phyloP scores from a whole-genome alignment of 2,888 invertebrate species.

The Endotricha flammealis region DNA sequence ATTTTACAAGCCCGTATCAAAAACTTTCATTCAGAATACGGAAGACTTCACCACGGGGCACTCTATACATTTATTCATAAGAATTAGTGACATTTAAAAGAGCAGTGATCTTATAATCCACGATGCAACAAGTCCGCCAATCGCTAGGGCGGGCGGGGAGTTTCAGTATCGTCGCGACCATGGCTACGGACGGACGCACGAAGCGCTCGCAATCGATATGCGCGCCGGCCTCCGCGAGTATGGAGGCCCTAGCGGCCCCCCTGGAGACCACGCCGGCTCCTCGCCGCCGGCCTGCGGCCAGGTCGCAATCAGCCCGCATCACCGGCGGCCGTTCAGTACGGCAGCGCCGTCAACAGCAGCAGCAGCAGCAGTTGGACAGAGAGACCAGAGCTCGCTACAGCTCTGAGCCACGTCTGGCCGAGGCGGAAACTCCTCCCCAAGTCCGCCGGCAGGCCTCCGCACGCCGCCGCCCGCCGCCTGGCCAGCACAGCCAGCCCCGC shows the following conservation, averaged over 20 bases:
- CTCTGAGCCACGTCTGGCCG: conserved; percentile 82
- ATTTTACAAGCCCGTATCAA: background rate
- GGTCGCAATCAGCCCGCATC: conserved; percentile 86
- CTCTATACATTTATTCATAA: conserved; percentile 30
- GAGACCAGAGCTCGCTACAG: conserved; percentile 80
- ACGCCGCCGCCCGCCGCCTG: conserved; percentile 70
- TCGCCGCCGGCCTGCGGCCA: conserved; percentile 82
- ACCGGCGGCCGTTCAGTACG: conserved; percentile 81
- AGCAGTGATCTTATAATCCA: conserved; percentile 45
- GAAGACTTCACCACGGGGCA: conserved; percentile 8
- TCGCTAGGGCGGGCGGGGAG: conserved; percentile 33
- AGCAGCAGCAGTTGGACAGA: conserved; percentile 65
- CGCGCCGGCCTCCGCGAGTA: conserved; percentile 82
- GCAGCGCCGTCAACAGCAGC: conserved; percentile 63
- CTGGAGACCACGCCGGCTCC: conserved; percentile 77
- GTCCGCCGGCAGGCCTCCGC: conserved; percentile 81
- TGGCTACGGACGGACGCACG: conserved; percentile 81
- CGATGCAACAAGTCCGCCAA: conserved; percentile 65
- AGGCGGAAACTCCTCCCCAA: conserved; percentile 82
- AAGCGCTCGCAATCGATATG: conserved; percentile 88
- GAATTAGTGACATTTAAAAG: conserved; percentile 54
- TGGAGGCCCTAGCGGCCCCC: conserved; percentile 80
- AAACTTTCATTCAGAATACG: background rate
- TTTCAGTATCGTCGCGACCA: conserved; percentile 72
- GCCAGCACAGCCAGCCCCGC: conserved; percentile 70